Percentiles rank a stretch among this genome's conserved stretches.
phyloP scores from a whole-genome alignment of 2,797 vertebrate species.

The Leptodactylus fallax region DNA sequence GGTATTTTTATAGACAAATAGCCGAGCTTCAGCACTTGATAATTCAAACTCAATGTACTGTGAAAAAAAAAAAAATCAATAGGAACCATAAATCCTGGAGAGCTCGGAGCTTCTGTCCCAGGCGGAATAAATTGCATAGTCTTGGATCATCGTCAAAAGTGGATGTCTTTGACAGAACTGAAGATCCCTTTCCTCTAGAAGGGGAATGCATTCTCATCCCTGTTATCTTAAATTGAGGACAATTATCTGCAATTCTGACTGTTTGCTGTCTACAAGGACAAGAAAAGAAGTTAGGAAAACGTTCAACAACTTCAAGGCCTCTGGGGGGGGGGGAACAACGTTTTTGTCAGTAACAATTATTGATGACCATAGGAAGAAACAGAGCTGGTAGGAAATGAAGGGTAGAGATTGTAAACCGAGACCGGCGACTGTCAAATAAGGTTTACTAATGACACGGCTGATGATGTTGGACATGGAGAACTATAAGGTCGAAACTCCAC shows the following conservation, averaged over 20 bases:
- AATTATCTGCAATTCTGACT: conserved; percentile 20
- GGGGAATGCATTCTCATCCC: too few species aligned
- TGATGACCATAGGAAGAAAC: not conserved
- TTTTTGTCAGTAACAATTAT: conserved; percentile 27
- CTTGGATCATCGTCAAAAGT: not conserved
- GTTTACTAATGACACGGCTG: not conserved
- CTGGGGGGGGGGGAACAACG: conserved; percentile 9
- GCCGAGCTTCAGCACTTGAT: conserved; percentile 52
- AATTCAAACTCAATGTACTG: conserved; percentile 49
- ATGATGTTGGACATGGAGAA: not conserved
- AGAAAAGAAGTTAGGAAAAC: not conserved
- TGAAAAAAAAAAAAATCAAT: conserved; percentile 56
- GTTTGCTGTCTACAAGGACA: not conserved
- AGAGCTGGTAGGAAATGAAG: not conserved
- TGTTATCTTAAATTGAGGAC: conserved; percentile 16
- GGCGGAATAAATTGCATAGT: not conserved
- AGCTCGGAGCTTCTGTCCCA: too few species aligned
- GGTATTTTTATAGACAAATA: conserved; percentile 62
- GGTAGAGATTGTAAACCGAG: not conserved
- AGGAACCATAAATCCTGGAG: conserved; percentile 21
- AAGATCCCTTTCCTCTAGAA: not conserved
- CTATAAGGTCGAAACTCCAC: not conserved
- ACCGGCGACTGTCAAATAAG: not conserved
- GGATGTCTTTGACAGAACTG: not conserved
- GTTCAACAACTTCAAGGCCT: not conserved